phyloP scores from a whole-genome alignment of 2,888 invertebrate species.

The Tachina fera region DNA sequence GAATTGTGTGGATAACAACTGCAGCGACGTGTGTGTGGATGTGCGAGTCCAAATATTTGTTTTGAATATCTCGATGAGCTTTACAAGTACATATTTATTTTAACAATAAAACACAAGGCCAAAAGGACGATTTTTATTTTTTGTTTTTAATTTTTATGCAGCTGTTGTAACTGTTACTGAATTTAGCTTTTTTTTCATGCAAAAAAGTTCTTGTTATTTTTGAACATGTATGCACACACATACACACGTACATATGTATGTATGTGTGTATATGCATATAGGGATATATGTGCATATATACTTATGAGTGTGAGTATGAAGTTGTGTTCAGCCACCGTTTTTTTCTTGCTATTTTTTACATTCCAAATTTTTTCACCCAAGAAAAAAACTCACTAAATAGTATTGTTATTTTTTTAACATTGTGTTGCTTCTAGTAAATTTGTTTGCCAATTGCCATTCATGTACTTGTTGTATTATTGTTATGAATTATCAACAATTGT shows the following conservation, averaged over 20 bases:
- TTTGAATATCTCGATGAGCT: constrained; percentile 52
- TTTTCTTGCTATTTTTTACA: constrained; percentile 2
- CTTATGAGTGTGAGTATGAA: too few species aligned
- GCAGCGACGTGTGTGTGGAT: neutral
- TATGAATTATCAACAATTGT: constrained; percentile 59
- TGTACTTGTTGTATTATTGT: constrained; percentile 22
- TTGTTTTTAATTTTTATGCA: constrained; percentile 35
- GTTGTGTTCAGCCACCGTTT: neutral
- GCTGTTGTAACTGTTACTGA: constrained; percentile 49
- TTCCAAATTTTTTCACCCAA: neutral
- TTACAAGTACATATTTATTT: constrained; percentile 37
- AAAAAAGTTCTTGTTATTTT: too few species aligned
- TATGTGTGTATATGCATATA: too few species aligned
- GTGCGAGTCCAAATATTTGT: neutral
- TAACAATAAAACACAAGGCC: constrained; percentile 55
- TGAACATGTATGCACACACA: too few species aligned
- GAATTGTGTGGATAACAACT: constrained; percentile 8
- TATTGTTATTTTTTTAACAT: constrained; percentile 9
- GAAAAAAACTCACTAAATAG: neutral
- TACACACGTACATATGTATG: neutral
- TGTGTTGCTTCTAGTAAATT: constrained; percentile 34
- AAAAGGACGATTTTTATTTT: constrained; percentile 39
- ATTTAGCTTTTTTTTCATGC: neutral
- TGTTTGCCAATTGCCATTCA: constrained; percentile 42
- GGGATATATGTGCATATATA: too few species aligned